Conservation (phyloP, 1,140 invertebrate genomes). For the Ceratina australensis region DNA sequence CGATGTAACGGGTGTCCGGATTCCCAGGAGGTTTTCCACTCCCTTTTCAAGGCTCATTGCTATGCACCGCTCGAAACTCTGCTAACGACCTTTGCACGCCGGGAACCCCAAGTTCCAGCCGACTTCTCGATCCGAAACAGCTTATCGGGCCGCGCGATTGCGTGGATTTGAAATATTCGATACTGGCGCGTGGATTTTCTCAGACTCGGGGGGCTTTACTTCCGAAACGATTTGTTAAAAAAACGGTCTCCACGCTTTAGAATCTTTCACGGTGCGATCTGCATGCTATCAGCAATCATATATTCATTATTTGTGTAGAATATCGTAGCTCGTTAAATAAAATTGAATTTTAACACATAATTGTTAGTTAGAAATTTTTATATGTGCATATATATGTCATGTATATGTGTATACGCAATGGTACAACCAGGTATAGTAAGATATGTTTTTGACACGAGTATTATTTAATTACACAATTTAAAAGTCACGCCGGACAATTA, state of each 20-base stretch:
- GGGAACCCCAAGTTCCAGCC: conserved; percentile 31
- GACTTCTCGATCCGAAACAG: conserved; percentile 52
- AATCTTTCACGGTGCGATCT: too few species aligned
- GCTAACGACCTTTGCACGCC: conserved; percentile 76
- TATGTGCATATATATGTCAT: too few species aligned
- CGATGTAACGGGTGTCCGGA: conserved; percentile 72
- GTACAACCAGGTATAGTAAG: too few species aligned
- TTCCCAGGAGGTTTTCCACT: conserved; percentile 76
- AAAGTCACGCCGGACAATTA: neutral
- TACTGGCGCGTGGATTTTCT: neutral
- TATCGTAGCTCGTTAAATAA: too few species aligned
- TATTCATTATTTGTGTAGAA: too few species aligned
- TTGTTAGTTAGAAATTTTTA: too few species aligned
- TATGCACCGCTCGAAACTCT: conserved; percentile 75
- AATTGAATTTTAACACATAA: too few species aligned
- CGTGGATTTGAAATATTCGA: conserved; percentile 51
- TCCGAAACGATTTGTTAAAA: neutral
- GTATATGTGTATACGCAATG: too few species aligned
- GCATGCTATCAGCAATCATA: too few species aligned
- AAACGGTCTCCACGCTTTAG: too few species aligned
- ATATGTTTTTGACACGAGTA: neutral
- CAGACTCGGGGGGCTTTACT: neutral
- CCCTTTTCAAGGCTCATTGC: conserved; percentile 73
- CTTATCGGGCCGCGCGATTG: conserved; percentile 39
- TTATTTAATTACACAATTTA: neutral